Base-by-base conservation (phyloP, 2,888 invertebrate species). In the Drosophila subquinaria region DNA sequence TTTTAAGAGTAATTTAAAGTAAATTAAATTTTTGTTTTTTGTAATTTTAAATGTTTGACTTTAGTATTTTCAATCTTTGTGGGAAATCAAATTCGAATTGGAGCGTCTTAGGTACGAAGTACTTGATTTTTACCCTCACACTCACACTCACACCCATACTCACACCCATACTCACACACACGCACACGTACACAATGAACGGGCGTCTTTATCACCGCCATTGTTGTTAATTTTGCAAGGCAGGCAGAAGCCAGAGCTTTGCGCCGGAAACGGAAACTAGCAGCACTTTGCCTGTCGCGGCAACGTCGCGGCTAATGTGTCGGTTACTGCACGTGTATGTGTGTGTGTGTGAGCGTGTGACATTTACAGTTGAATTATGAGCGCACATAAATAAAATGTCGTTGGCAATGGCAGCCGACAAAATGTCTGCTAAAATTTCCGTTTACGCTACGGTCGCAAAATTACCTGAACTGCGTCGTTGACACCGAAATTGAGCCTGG, bases 301-400 rank as follows among this genome's bases (percentile, higher is more conserved):
- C 64, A 64, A 60, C 76, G 52, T 76, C 63, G 66, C 62, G 63
- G 74, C 83, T 83, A 78, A 76, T 82, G 78, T 78, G 64, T 75
- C 66, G 66, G 47, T 59, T 42, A 66, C n/a, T 51, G 30, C 42
- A 45, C 43, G 56, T 62, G 51, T 72, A 48, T 56, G 52, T 20
- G 20, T 33, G 33, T 42, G 42, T 56, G 43, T 55, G 35, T 51
- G 27, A 23, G 47, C 52, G 63, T 47, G 47, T 56, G 59, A 71
- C 87, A 83, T 83, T 85, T 88, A 79, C 88, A 86, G 87, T 83
- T 88, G 84, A 85, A 87, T 85, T 85, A 85, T 85, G 88, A 86
- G 79, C 70, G 52, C 68, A 88, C 87, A 88, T 88, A 85, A 85
- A 85, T 85, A 88, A 88, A 88, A 83, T 81, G 89, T 81, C 89